Evolutionary conservation across 2,888 invertebrate species (phyloP).

Genomic region (Brachyptera risi): DNA sequence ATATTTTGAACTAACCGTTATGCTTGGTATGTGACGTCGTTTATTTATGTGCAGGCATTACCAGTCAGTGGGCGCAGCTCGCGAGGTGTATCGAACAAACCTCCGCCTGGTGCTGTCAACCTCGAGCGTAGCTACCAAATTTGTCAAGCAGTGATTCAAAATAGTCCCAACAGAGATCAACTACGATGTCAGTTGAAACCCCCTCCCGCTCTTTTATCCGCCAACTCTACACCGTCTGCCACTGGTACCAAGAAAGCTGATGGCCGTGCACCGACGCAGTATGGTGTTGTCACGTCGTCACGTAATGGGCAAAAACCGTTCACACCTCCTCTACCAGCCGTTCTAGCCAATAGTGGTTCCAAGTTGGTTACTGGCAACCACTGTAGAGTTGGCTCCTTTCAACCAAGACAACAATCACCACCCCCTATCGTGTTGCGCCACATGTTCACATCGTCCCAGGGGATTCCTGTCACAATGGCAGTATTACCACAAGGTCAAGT

Average conservation of each 20-base stretch:
- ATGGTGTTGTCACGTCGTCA: slow-evolving; percentile 45
- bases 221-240: slow-evolving; percentile 38
- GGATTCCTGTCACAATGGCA: slow-evolving; percentile 55
- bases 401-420: slow-evolving; percentile 51
- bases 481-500: slow-evolving; percentile 48
- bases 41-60: no score
- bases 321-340: slow-evolving; percentile 43
- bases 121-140: slow-evolving; percentile 93
- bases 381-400: slow-evolving; percentile 12
- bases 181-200: slow-evolving; percentile 80
- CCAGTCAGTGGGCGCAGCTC: slow-evolving; percentile 31
- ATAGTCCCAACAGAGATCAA: slow-evolving; percentile 87
- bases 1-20: no score
- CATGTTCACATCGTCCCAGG: slow-evolving; percentile 54
- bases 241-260: slow-evolving; percentile 42
- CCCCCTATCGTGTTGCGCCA: slow-evolving; percentile 61
- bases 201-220: slow-evolving; percentile 46
- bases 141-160: slow-evolving; percentile 77
- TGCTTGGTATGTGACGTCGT: no score
- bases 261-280: slow-evolving; percentile 42
- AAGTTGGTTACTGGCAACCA: not conserved
- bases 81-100: slow-evolving; percentile 54
- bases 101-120: slow-evolving; percentile 88
- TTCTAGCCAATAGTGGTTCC: slow-evolving; percentile 46
- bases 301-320: slow-evolving; percentile 40